These are phyloP conservation scores for Isotomurus palustris DNA, from an alignment of 2,888 invertebrate genomes.

Conservation along the genomic window DNA sequence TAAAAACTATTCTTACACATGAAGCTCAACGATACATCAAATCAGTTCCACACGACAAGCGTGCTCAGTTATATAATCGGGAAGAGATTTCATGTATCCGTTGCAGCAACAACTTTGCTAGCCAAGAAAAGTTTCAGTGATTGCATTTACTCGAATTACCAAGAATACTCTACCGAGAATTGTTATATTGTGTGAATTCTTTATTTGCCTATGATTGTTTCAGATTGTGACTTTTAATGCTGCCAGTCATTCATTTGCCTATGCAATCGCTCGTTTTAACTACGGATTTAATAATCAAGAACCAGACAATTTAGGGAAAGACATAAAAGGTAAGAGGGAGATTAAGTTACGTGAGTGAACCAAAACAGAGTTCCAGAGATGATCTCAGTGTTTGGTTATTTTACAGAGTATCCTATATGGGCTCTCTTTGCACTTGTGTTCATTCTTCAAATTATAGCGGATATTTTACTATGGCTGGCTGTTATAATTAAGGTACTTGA, in stretches of 20 bases:
- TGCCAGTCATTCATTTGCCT: slow-evolving; percentile 13
- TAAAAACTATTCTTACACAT: too few relatives aligned
- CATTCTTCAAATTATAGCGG: slow-evolving; percentile 20
- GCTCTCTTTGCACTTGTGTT: slow-evolving; percentile 15
- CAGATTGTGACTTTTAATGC: slow-evolving; percentile 11
- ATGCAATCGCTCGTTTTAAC: not conserved
- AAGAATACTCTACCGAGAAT: not conserved
- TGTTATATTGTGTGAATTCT: not conserved
- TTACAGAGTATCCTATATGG: slow-evolving; percentile 26
- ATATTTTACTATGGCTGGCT: slow-evolving; percentile 21
- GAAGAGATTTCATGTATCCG: too few relatives aligned
- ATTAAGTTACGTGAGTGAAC: too few relatives aligned
- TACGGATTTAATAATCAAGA: slow-evolving; percentile 8
- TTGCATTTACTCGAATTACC: not conserved
- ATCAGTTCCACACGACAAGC: too few relatives aligned
- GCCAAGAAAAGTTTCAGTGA: too few relatives aligned
- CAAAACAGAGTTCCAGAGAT: not conserved
- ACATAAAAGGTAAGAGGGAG: slow-evolving; percentile 15
- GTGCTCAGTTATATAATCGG: too few relatives aligned
- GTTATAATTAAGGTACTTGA: slow-evolving; percentile 22
- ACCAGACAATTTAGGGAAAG: slow-evolving; percentile 12
- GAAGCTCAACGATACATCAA: too few relatives aligned
- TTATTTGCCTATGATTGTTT: not conserved
- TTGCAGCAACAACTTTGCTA: too few relatives aligned
- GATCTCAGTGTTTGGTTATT: not conserved